Base-by-base conservation (phyloP, 64 coral and sea anemone species). In the Anthopleura sola region DNA sequence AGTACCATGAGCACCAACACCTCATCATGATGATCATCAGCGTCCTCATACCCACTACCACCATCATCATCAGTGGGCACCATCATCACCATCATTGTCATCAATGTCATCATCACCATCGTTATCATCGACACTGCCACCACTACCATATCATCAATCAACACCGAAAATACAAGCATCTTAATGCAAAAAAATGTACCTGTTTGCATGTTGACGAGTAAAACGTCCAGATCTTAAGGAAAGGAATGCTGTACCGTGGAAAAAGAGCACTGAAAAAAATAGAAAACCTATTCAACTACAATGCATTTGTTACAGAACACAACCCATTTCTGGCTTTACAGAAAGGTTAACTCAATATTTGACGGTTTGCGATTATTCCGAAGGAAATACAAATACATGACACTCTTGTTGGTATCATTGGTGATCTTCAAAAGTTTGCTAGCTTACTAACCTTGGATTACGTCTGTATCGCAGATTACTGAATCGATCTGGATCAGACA, bases 401-500 rank as follows among this genome's bases (percentile, higher is more conserved):
- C 40, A 44, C 40, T 2, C 40, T 44, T 44, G 40, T 44, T 44
- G 40, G 0, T 44, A 44, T 8, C 9, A 44, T 44, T 44, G 40
- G 2, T 44, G 40, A 8, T 44, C 2, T 44, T 44, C 9, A 1
- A 44, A 6, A 44, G 7, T 8, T 62, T 23, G n/a, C 23, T 62
- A n/a, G 7, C n/a, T 8, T 26, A 84, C 38, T 23, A 58, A 32
- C 56, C 55, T 58, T 58, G 78, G 54, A 29, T 81, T 60, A 24
- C 39, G 71, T n/a, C 82, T 86, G 40, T 91, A 99, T 24, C 93
- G 87, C 32, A 75, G 58, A 46, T 99, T 99, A 15, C 81, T 80
- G 85, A 99, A 99, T 44, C 85, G 82, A 19, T 99, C 90, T 48
- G 92, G 90, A 13, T 99, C 87, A 33, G 92, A 86, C 86, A 95